Evolutionary conservation across 2,797 vertebrate species (phyloP).

Genomic region (Erpetoichthys calabaricus): DNA sequence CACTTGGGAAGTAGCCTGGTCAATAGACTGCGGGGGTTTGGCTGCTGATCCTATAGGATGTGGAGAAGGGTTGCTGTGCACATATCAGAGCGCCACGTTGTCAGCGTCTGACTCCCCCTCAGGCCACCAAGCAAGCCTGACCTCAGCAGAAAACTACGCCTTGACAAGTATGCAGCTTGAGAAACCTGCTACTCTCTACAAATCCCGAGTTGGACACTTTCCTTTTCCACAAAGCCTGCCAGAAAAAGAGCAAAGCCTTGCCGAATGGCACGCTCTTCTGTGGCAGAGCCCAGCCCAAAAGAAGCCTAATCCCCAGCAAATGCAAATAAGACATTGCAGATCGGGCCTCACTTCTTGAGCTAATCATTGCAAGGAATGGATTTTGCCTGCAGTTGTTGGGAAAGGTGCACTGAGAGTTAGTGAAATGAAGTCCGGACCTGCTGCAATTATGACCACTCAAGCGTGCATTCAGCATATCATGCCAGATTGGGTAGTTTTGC

Average conservation of each 20-base stretch:
- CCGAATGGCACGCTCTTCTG: slow-evolving; percentile 20
- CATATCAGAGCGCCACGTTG: too few relatives aligned
- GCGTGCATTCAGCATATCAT: slow-evolving; percentile 53
- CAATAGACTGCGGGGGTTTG: too few relatives aligned
- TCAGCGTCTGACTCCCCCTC: neutral
- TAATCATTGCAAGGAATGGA: slow-evolving; percentile 61
- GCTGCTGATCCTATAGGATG: too few relatives aligned
- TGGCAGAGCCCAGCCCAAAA: slow-evolving; percentile 29
- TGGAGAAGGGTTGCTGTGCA: too few relatives aligned
- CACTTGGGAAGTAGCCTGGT: too few relatives aligned
- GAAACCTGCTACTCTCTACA: slow-evolving; percentile 9
- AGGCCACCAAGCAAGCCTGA: neutral
- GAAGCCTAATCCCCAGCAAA: slow-evolving; percentile 34
- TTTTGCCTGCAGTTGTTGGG: slow-evolving; percentile 55
- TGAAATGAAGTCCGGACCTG: slow-evolving; percentile 50
- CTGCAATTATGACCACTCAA: slow-evolving; percentile 69
- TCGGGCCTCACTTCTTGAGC: slow-evolving; percentile 39
- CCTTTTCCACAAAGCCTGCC: slow-evolving; percentile 12
- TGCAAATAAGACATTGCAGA: slow-evolving; percentile 48
- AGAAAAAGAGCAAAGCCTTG: slow-evolving; percentile 30
- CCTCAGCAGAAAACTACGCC: slow-evolving; percentile 12
- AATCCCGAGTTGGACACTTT: slow-evolving; percentile 22
- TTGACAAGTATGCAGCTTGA: neutral
- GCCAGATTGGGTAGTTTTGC: slow-evolving; percentile 73
- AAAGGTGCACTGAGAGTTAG: slow-evolving; percentile 56